Evolutionary conservation across 2,113 vertebrate genomes (phyloP), one percentile per base, ranked within the genome.

Genomic region (Misgurnus mizolepis): DNA sequence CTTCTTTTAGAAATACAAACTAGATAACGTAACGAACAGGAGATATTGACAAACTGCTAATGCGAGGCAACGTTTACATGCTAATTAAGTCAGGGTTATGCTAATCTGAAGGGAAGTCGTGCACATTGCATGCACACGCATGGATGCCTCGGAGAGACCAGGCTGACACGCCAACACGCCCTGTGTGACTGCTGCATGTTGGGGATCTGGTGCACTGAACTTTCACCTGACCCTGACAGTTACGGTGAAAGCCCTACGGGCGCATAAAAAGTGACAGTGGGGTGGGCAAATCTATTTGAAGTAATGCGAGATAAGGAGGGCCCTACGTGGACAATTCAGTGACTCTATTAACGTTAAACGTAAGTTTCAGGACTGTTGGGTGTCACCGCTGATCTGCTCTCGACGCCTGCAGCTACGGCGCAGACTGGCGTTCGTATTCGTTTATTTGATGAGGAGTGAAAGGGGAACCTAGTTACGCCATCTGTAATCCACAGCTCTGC

Each of bases 381-480:
- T 85, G 84, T 82, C 67, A 14, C 71, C 40, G 49, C 70, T 10
- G 74, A 84, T 79, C 83, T 69, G 34, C 76, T 79, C 39, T 75
- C 40, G 56, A 22, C 18, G 80, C 83, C 83, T n/a, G 50, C 66
- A 76, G 83, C 83, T 62, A 80, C 18, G 67, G 76, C 39, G 4
- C 34, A 8, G 77, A 65, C 73, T 80, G 50, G 66, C 60, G 78
- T 71, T 82, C 71, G 67, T 82, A 80, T 85, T 82, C 80, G 82
- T 76, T 85, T 82, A 80, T 85, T 75, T 85, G 76, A 85, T 85
- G 83, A 81, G 76, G 71, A 82, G 80, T 80, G 77, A 85, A 85
- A 76, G 80, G 69, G 58, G 84, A 85, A 85, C 84, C 80, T 72
- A 85, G 77, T 82, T 77, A 80, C 8, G 73, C 84, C 84, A 85